A percentile compares a stretch with the other conserved stretches of the same genome.
These are phyloP conservation scores for Venustaconcha ellipsiformis DNA, from an alignment of 1,140 invertebrate genomes.

Conservation along the genomic window DNA sequence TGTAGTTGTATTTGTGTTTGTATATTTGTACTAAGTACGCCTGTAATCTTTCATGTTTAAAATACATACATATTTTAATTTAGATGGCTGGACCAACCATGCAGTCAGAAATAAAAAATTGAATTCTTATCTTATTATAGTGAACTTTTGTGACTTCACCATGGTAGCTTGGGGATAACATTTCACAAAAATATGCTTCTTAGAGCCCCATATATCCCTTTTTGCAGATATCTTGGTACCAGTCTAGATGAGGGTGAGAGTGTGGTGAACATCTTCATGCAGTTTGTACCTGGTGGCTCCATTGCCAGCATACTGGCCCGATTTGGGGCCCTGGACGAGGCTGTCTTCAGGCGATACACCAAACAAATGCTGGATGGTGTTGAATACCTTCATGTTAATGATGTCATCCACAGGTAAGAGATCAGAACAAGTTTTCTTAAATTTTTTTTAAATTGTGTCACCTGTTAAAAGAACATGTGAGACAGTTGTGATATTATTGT, in stretches of 20 bases:
- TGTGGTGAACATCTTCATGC: conserved; percentile 67
- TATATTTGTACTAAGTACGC: no score
- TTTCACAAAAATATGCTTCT: no score
- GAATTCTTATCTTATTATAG: no score
- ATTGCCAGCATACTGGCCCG: conserved; percentile 64
- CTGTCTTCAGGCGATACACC: conserved; percentile 65
- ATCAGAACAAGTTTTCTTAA: background rate
- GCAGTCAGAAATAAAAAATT: no score
- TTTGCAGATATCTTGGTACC: conserved; percentile 63
- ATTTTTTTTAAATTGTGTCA: background rate
- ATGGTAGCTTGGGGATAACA: no score
- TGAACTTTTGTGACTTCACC: no score
- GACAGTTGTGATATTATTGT: no score
- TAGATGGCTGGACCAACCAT: no score
- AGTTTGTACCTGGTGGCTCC: conserved; percentile 67
- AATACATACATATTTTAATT: no score
- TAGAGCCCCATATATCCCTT: background rate
- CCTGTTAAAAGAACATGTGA: no score
- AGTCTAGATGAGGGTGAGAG: conserved; percentile 61
- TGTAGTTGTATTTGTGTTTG: no score
- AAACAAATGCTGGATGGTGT: conserved; percentile 85
- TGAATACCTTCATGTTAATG: conserved; percentile 87
- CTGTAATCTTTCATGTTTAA: no score
- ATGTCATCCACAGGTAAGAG: conserved; percentile 86
- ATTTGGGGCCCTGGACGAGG: conserved; percentile 66